Percentiles rank a stretch among this genome's conserved stretches.
Evolutionary conservation across 2,797 vertebrate species (phyloP).

Genomic region (Parotocinclus haroldoi): DNA sequence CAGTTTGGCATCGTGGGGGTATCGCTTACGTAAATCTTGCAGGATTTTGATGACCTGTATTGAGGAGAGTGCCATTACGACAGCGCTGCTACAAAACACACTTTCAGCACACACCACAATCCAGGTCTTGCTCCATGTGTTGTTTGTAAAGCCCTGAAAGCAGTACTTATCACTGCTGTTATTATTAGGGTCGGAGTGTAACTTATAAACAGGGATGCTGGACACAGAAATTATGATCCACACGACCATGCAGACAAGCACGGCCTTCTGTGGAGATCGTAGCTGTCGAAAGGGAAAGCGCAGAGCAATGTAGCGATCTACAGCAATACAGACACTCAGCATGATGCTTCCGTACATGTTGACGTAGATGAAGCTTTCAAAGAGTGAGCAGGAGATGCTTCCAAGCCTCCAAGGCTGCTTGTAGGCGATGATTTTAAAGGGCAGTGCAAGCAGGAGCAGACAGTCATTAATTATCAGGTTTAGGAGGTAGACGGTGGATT

Average conservation of each 20-base stretch:
- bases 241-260: slow-evolving; percentile 51
- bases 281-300: slow-evolving; percentile 57
- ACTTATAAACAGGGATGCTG: slow-evolving; percentile 47
- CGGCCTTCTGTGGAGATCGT: slow-evolving; percentile 62
- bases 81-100: slow-evolving; percentile 50
- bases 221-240: slow-evolving; percentile 50
- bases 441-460: slow-evolving; percentile 68
- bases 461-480: slow-evolving; percentile 68
- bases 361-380: slow-evolving; percentile 71
- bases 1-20: slow-evolving; percentile 34
- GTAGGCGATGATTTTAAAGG: slow-evolving; percentile 71
- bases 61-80: slow-evolving; percentile 62
- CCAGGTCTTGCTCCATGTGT: slow-evolving; percentile 49
- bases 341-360: slow-evolving; percentile 75
- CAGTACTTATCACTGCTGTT: slow-evolving; percentile 35
- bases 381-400: slow-evolving; percentile 56
- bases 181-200: slow-evolving; percentile 32
- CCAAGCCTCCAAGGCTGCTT: slow-evolving; percentile 53
- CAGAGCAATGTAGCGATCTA: slow-evolving; percentile 63
- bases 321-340: slow-evolving; percentile 64
- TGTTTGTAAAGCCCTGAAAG: slow-evolving; percentile 64
- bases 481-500: slow-evolving; percentile 64
- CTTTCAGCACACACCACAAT: slow-evolving; percentile 54
- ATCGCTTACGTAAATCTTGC: slow-evolving; percentile 43
- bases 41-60: slow-evolving; percentile 46